These are phyloP conservation scores for Pelochelys cantorii DNA, from an alignment of 2,797 vertebrate genomes.

Conservation along the genomic window DNA sequence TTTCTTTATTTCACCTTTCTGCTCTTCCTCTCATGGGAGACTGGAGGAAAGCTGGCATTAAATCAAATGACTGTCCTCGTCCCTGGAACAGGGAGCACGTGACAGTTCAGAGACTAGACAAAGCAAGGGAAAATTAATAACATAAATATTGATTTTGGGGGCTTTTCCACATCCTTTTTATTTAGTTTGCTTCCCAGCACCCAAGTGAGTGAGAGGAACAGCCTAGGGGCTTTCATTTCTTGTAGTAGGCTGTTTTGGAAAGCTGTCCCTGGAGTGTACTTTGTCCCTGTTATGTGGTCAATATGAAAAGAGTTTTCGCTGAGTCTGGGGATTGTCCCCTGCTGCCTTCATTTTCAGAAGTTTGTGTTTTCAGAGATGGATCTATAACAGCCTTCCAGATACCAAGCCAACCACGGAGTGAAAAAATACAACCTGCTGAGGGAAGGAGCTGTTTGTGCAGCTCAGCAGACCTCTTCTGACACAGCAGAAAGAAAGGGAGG, in stretches of 20 bases:
- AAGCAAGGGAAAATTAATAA: slow-evolving; percentile 61
- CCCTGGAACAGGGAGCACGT: slow-evolving; percentile 37
- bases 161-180: slow-evolving; percentile 46
- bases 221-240: background rate
- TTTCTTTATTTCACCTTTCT: slow-evolving; percentile 40
- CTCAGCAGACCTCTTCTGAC: background rate
- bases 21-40: slow-evolving; percentile 35
- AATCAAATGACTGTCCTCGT: slow-evolving; percentile 64
- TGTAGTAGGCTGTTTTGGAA: background rate
- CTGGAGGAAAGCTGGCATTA: slow-evolving; percentile 60
- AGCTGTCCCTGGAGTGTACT: background rate
- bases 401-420: accelerated
- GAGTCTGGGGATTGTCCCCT: background rate
- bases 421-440: accelerated
- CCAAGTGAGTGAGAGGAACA: background rate
- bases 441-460: background rate
- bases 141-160: slow-evolving; percentile 60
- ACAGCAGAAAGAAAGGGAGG: background rate
- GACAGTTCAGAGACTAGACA: slow-evolving; percentile 53
- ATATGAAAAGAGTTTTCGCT: slow-evolving; percentile 5
- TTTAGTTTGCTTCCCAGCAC: slow-evolving; percentile 2
- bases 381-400: background rate
- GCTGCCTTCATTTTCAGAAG: slow-evolving; percentile 12
- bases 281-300: slow-evolving; percentile 20
- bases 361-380: slow-evolving; percentile 17